These are phyloP conservation scores for Helobdella robusta DNA, from an alignment of 2,888 invertebrate species.

Conservation along the genomic window DNA sequence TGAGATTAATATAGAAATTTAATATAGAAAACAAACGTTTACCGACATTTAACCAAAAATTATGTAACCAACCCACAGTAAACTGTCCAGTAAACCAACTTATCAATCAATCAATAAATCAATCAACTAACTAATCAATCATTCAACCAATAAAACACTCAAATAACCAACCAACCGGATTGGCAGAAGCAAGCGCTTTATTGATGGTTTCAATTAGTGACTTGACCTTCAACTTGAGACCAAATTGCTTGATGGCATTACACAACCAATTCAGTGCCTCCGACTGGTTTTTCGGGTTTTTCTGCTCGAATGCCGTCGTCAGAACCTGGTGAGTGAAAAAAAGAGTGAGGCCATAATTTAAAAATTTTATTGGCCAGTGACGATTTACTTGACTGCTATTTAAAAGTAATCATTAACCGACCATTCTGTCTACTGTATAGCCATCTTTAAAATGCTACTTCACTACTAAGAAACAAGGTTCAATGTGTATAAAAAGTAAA, in stretches of 20 bases:
- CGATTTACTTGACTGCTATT: no score
- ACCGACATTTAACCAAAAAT: neutral
- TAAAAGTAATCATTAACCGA: no score
- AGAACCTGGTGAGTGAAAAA: conserved; percentile 28
- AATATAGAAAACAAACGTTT: neutral
- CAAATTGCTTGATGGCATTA: conserved; percentile 72
- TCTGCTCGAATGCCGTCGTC: conserved; percentile 67
- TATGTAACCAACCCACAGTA: neutral
- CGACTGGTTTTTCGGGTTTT: conserved; percentile 80
- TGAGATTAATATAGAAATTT: neutral
- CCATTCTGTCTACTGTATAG: no score
- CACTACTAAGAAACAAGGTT: no score
- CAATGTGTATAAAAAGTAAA: no score
- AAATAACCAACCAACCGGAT: conserved; percentile 55
- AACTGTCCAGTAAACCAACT: no score
- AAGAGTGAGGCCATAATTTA: no score
- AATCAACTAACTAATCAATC: no score
- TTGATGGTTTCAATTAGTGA: conserved; percentile 54
- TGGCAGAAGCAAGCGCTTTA: conserved; percentile 73
- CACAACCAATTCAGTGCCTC: conserved; percentile 74
- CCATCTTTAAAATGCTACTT: no score
- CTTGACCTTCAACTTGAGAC: conserved; percentile 59
- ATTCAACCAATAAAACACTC: no score
- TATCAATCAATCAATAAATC: no score
- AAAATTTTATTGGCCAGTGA: no score